A percentile compares a stretch with the other conserved stretches of the same genome.
Conservation (phyloP, 2,113 vertebrate genomes). For the Oenanthe oenanthe region DNA sequence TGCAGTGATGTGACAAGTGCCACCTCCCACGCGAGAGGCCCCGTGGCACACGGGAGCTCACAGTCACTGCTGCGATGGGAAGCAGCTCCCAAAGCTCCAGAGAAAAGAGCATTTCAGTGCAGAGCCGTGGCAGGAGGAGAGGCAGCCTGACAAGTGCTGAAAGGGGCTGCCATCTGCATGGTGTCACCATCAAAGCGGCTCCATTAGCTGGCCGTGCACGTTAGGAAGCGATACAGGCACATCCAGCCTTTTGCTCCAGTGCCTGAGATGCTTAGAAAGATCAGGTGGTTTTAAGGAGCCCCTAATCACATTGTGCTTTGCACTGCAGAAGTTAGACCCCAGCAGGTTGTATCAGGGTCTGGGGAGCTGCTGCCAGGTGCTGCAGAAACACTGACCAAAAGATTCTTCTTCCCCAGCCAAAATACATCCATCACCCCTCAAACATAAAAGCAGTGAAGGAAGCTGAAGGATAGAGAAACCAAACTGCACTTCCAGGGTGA, state of each 20-base stretch:
- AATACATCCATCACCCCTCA: background rate
- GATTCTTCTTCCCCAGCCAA: background rate
- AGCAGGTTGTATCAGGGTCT: background rate
- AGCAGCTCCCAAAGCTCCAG: constrained; percentile 41
- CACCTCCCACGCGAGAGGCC: constrained; percentile 8
- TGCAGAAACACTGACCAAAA: accelerated
- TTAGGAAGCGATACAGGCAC: background rate
- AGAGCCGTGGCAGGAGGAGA: background rate
- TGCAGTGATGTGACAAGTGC: background rate
- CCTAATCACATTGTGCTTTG: background rate
- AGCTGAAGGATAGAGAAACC: background rate
- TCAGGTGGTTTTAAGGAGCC: background rate
- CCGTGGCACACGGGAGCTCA: background rate
- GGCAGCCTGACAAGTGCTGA: constrained; percentile 45
- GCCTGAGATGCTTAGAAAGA: background rate
- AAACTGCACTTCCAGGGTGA: background rate
- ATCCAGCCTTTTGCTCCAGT: background rate
- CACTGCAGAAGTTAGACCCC: background rate
- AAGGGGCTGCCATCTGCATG: background rate
- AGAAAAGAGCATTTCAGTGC: background rate
- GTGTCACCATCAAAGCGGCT: constrained; percentile 6
- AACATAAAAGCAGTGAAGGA: background rate
- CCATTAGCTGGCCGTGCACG: background rate
- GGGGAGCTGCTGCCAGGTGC: background rate
- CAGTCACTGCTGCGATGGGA: background rate